Base-by-base conservation (phyloP, 2,888 invertebrate species). In the Atrina japonica region DNA sequence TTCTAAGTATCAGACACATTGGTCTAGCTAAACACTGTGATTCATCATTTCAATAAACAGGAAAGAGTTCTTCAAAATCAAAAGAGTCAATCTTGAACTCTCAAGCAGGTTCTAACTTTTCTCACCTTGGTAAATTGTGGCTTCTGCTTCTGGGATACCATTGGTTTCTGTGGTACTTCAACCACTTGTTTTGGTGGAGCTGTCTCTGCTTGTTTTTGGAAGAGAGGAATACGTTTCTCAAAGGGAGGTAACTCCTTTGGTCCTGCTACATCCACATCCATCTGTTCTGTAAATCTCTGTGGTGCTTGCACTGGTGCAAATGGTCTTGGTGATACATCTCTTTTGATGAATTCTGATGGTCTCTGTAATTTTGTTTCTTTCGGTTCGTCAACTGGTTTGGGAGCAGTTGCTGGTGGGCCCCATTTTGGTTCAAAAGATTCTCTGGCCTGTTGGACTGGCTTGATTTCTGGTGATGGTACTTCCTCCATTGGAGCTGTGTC, bases 201-300 rank as follows among this genome's bases (percentile, higher is more conserved):
- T 25, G 66, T 61, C 30, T 70, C 75, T 23, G 75, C 76, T 25
- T 77, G 79, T 63, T 76, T 70, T 63, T 77, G 76, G 50, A 76
- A 86, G 53, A 87, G 65, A 7, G 78, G 82, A 58, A 86, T 80
- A 50, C 81, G 77, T 69, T 83, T 84, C 72, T 85, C 80, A 78
- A 81, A 84, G 58, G 79, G 72, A 16, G 84, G 83, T 27, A 83
- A 66, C 27, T 79, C 79, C 63, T 70, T 72, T 49, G 83, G 69
- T 23, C 78, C 77, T 11, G 78, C 81, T 18, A 87, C 66, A 60
- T 83, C 78, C 83, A 87, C 82, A 35, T 82, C 78, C 25, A 86
- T 73, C 50, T 85, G 78, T 29, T 85, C 83, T 3, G 73, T 77
- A 73, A 77, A 86, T 47, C 74, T 82, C 60, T 80, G 74, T 7